Percentiles rank a stretch among this genome's conserved stretches.
Conservation (phyloP, 2,797 vertebrate genomes). For the Bradypodion ventrale region DNA sequence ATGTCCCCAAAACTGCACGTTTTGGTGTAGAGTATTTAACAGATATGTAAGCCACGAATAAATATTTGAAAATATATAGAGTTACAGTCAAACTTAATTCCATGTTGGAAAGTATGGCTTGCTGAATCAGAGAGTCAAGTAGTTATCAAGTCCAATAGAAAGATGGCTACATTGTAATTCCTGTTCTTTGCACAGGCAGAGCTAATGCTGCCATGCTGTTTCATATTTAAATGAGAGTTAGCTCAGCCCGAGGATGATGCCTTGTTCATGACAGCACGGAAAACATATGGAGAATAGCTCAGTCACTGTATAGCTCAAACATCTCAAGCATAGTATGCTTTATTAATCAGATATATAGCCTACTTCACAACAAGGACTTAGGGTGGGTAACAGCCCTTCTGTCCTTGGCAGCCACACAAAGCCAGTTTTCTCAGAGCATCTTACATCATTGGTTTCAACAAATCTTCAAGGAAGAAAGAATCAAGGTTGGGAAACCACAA, state of each 20-base stretch:
- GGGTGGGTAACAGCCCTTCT: not conserved
- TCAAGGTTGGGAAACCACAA: not conserved
- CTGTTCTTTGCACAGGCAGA: too few relatives aligned
- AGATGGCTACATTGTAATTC: too few relatives aligned
- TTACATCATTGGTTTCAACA: not conserved
- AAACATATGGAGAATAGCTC: not conserved
- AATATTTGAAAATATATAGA: too few relatives aligned
- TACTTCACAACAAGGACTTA: not conserved
- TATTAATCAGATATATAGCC: not conserved
- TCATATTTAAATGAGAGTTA: conserved; percentile 53
- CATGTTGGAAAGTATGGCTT: too few relatives aligned
- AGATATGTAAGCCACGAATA: too few relatives aligned
- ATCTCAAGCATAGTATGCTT: not conserved
- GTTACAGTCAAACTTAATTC: too few relatives aligned
- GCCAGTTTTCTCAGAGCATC: not conserved
- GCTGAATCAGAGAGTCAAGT: too few relatives aligned
- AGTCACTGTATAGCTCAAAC: not conserved
- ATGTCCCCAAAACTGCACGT: too few relatives aligned
- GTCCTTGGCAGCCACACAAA: not conserved
- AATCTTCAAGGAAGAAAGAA: not conserved
- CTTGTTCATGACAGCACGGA: conserved; percentile 28
- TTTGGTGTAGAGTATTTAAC: too few relatives aligned
- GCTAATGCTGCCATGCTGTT: conserved; percentile 31
- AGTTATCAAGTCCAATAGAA: too few relatives aligned
- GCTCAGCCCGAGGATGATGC: conserved; percentile 18